Evolutionary conservation across 2,113 vertebrate species (phyloP).

Genomic region (Canis aureus): DNA sequence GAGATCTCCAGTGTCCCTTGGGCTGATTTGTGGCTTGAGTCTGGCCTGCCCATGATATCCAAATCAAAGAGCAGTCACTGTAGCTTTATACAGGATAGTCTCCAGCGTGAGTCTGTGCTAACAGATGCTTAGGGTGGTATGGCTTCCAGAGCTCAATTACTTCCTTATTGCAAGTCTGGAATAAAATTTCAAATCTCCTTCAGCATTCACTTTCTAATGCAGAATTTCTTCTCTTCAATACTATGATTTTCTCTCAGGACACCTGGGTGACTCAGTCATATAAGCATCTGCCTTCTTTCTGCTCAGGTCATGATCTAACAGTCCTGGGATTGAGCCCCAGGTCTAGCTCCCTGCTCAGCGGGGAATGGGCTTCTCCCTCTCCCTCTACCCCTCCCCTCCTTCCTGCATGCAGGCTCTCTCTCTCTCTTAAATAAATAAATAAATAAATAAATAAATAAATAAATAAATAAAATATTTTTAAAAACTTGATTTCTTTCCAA

Average conservation of each 20-base stretch:
- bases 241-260: background rate
- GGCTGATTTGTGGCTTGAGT: background rate
- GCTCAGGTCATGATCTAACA: background rate
- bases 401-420: background rate
- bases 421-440: background rate
- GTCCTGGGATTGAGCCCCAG: background rate
- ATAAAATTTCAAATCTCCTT: background rate
- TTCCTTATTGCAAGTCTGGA: background rate
- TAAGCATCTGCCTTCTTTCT: background rate
- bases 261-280: background rate
- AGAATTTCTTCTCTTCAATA: background rate
- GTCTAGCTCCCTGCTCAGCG: background rate
- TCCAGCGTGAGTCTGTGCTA: accelerated
- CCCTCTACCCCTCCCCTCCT: background rate
- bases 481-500: background rate
- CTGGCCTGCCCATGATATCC: background rate
- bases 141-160: background rate
- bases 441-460: background rate
- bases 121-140: background rate
- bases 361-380: background rate
- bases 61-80: background rate
- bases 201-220: background rate
- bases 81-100: background rate
- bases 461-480: background rate
- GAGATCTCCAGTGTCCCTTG: background rate